These are phyloP conservation scores for Naja naja DNA, from an alignment of 2,113 vertebrate genomes.

Conservation along the genomic window DNA sequence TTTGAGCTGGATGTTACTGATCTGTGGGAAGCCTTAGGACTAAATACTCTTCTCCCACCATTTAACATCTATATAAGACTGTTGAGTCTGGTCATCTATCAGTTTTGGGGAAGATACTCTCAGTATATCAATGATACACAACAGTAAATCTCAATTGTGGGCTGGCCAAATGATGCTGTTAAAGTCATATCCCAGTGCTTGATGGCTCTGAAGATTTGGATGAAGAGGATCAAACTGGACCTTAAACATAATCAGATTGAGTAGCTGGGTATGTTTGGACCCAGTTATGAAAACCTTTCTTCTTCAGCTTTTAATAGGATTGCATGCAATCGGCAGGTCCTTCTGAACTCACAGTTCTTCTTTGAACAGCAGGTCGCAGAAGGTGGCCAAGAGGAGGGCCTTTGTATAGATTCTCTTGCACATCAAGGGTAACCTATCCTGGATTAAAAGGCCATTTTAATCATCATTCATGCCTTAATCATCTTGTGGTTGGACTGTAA, in stretches of 20 bases:
- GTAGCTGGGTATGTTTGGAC: background rate
- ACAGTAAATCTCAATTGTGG: background rate
- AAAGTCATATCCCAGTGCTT: background rate
- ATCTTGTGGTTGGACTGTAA: background rate
- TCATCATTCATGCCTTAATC: background rate
- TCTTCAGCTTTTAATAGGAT: background rate
- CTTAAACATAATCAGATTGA: background rate
- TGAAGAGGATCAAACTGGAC: background rate
- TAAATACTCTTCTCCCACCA: background rate
- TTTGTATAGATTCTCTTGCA: background rate
- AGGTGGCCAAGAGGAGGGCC: background rate
- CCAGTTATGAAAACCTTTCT: background rate
- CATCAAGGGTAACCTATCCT: background rate
- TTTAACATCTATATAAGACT: background rate
- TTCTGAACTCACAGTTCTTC: background rate
- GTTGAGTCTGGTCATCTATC: background rate
- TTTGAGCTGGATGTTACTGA: background rate
- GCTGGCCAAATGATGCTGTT: background rate
- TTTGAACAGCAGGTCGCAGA: background rate
- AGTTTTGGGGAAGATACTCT: background rate
- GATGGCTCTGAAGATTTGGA: background rate
- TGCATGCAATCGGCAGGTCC: background rate
- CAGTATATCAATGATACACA: background rate
- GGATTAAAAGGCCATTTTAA: background rate
- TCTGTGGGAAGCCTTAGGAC: background rate